Conservation (phyloP, 2,888 invertebrate genomes). For the Ceraclea dissimilis region DNA sequence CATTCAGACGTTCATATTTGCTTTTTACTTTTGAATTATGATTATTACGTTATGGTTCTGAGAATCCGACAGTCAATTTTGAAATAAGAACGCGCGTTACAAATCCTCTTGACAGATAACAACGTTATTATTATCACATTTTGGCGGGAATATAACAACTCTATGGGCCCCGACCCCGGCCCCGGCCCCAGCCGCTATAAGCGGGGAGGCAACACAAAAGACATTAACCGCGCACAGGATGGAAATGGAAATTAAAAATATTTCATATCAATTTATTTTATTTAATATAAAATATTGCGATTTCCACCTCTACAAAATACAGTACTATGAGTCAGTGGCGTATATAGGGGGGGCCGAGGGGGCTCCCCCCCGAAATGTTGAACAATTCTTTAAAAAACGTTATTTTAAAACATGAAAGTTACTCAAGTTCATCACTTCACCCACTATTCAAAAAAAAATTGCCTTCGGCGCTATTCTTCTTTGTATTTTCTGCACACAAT, state of each 20-base stretch:
- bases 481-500: no score
- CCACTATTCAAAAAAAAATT: no score
- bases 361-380: no score
- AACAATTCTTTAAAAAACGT: no score
- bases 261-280: no score
- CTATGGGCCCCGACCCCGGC: constrained; percentile 10
- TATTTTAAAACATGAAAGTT: no score
- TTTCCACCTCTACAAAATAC: no score
- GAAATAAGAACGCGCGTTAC: constrained; percentile 27
- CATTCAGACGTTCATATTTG: background rate
- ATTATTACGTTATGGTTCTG: constrained; percentile 5
- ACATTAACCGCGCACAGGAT: constrained; percentile 16
- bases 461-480: no score
- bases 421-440: no score
- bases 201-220: constrained; percentile 18
- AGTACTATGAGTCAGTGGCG: no score
- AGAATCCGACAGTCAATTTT: constrained; percentile 22
- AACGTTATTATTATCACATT: constrained; percentile 27
- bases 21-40: background rate
- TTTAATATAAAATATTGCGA: no score
- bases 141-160: constrained; percentile 25
- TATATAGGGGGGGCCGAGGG: no score
- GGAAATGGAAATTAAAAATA: background rate
- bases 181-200: background rate
- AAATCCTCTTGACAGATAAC: constrained; percentile 27